These are phyloP conservation scores for Chironomus striatipennis DNA, from an alignment of 1,140 invertebrate species.

Conservation along the genomic window DNA sequence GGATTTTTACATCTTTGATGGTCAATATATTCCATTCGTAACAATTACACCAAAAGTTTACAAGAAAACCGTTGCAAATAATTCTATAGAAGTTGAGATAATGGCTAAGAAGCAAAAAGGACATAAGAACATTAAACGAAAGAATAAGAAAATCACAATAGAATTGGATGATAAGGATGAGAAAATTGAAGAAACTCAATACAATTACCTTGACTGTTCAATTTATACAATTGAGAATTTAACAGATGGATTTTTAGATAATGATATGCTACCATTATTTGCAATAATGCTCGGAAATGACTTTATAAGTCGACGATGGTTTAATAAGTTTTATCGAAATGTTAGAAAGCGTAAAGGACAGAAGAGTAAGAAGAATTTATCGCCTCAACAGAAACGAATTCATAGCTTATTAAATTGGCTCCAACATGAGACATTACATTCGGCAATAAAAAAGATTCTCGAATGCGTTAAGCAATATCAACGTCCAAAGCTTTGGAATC, in stretches of 20 bases:
- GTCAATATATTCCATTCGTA: conserved; percentile 69
- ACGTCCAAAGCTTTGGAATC: conserved; percentile 43
- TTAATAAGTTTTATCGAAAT: conserved; percentile 58
- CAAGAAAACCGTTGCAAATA: conserved; percentile 31
- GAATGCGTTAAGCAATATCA: conserved; percentile 46
- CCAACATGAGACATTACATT: conserved; percentile 54
- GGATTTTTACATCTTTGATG: conserved; percentile 82
- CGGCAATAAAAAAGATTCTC: conserved; percentile 57
- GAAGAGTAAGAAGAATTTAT: conserved; percentile 41
- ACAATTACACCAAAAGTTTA: conserved; percentile 47
- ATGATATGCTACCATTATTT: conserved; percentile 60
- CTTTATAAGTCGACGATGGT: conserved; percentile 60
- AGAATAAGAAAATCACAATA: conserved; percentile 30
- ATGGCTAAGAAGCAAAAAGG: conserved; percentile 31
- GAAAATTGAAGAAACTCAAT: conserved; percentile 28
- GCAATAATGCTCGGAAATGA: conserved; percentile 82
- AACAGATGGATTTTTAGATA: conserved; percentile 50
- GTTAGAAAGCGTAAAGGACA: conserved; percentile 53
- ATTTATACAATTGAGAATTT: conserved; percentile 64
- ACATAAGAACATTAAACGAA: conserved; percentile 35
- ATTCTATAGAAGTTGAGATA: conserved; percentile 3
- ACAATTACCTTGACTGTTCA: conserved; percentile 51
- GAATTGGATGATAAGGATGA: conserved; percentile 25
- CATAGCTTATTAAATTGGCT: conserved; percentile 64
- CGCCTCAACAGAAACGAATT: conserved; percentile 54